Evolutionary conservation across 2,113 vertebrate species (phyloP), one percentile per base, ranked within the genome.

Genomic region (Myrmophylax atrothorax): DNA sequence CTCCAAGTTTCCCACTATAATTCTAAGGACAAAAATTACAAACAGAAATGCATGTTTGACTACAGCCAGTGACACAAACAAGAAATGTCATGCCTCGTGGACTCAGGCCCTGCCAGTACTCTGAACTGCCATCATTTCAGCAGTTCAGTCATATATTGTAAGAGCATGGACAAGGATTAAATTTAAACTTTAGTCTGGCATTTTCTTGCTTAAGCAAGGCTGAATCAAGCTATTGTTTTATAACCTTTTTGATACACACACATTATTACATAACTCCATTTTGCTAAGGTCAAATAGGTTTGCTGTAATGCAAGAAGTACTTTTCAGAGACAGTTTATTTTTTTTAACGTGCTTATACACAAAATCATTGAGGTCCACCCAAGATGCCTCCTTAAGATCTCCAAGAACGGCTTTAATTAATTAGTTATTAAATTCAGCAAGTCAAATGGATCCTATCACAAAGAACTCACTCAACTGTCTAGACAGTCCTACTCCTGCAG

Each of bases 11-110:
- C 28, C 33, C 42, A 20, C 35, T 58, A 2, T 5, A 67, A 53
- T 28, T 76, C 25, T 55, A 42, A 53, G 42, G 15, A 69, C 4
- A 25, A 88, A 89, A 90, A n/a, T 8, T 47, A 53, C 52, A 87
- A 70, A 74, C 29, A n/a, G 73, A 24, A 42, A 5, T 0, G 4
- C 3, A 12, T 0, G 6, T 49, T 52, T 82, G 44, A 18, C 31
- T 66, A 23, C 18, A 66, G 33, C 37, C 5, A 53, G 56, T 11
- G 38, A 84, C 79, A 79, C 8, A 44, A 79, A 17, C 46, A 76
- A 63, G 47, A 75, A 60, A 60, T 28, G 33, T 28, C 52, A 63
- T 2, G 7, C 26, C 56, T 66, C 33, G 7, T 5, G 68, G 33
- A 55, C 49, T 38, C 33, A 38, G 44, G 40, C 12, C 20, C 63